Percentiles rank a stretch among this genome's conserved stretches.
Conservation (phyloP, 1,140 invertebrate genomes). For the Macrosteles quadrilineatus region DNA sequence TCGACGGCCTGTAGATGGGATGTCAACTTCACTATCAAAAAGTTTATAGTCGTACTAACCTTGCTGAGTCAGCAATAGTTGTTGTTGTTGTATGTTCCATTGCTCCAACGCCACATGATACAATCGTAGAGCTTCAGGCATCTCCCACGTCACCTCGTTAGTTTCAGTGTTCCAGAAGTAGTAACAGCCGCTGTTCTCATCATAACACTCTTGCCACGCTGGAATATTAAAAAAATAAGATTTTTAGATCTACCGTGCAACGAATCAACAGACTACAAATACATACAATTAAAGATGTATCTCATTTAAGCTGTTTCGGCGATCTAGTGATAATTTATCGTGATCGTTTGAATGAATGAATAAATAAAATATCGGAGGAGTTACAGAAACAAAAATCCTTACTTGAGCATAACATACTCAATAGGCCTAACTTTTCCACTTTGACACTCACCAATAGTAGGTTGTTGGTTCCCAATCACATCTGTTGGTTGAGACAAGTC, state of each 20-base stretch:
- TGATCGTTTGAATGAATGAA: not conserved
- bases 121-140: conserved; percentile 58
- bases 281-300: not conserved
- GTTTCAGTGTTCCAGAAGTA: conserved; percentile 75
- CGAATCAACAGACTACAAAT: not conserved
- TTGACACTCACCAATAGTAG: too few species aligned
- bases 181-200: conserved; percentile 65
- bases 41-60: not conserved
- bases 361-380: not conserved
- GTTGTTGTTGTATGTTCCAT: conserved; percentile 41
- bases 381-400: not conserved
- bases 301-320: too few species aligned
- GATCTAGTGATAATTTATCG: too few species aligned
- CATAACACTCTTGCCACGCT: conserved; percentile 70
- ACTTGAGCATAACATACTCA: not conserved
- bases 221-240: conserved; percentile 21
- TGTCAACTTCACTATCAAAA: conserved; percentile 59
- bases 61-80: not conserved
- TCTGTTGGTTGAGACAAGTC: too few species aligned
- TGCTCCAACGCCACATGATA: conserved; percentile 39
- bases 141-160: conserved; percentile 73
- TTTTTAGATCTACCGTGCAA: conserved; percentile 12
- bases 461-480: too few species aligned
- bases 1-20: conserved; percentile 61
- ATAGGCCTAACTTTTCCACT: too few species aligned